Base-by-base conservation (phyloP, 2,888 invertebrate species). In the Nymphalis urticae region DNA sequence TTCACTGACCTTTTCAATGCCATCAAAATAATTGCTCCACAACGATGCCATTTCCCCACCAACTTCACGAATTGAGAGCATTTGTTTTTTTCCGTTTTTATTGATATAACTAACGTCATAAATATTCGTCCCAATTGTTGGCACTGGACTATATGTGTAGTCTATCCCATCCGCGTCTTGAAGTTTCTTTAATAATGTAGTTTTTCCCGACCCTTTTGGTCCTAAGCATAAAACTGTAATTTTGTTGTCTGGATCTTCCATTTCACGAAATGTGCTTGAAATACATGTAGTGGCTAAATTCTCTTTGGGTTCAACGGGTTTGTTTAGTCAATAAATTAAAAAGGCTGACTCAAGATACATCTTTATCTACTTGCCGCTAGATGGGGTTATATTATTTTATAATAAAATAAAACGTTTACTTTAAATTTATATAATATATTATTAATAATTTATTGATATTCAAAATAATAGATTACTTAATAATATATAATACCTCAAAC, bases 1-100 rank as follows among this genome's bases (percentile, higher is more conserved):
- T 10, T 17, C 27, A 54, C 79, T 73, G 75, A 90, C 92, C 85
- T 95, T 95, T 70, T 93, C 92, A 36, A 94, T 83, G 63, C 94
- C 94, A 56, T 94, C 93, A 74, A 95, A 95, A 83, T 97, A 97
- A 80, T 95, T 95, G 27, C 94, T 94, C 97, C 97, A 97, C 63
- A 97, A 90, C 5, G 96, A 95, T 64, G 96, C 96, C 96, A 97
- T 96, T 73, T 94, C 94, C 3, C 97, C 97, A 0, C 97, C 97
- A 36, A 97, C 92, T 87, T 97, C 97, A 64, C 96, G 88, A 19
- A 97, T 91, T 9, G 89, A 85, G 5, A 95, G 82, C 66, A 92
- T 89, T 79, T 93, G 90, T 79, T 94, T 93, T 75, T 92, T 93
- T 56, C 92, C 93, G 16, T 85, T 80, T 74, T 90, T 92, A 74